These are phyloP conservation scores for Epinephelus coioides DNA, from an alignment of 2,797 vertebrate species.

Conservation along the genomic window DNA sequence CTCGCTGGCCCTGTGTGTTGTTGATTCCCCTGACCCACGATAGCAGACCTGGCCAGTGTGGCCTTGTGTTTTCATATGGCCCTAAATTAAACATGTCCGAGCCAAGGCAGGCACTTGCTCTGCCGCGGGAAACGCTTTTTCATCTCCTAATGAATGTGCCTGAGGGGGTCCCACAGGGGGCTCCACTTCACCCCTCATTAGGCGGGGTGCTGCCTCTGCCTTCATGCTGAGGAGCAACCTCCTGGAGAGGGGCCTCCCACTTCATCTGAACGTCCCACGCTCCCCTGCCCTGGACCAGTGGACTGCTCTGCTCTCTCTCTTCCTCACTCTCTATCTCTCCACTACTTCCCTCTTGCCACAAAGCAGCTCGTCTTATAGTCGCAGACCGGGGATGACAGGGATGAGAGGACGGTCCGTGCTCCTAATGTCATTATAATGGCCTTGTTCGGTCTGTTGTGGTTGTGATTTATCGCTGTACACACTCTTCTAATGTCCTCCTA, in stretches of 20 bases:
- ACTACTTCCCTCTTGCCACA: slow-evolving; percentile 20
- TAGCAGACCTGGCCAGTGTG: slow-evolving; percentile 68
- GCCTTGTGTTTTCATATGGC: slow-evolving; percentile 73
- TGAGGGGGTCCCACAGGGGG: slow-evolving; percentile 85
- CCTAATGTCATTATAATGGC: slow-evolving; percentile 83
- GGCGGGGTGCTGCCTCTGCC: slow-evolving; percentile 79
- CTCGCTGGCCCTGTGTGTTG: slow-evolving; percentile 39
- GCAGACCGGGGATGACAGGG: slow-evolving; percentile 63
- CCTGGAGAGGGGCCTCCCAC: slow-evolving; percentile 79
- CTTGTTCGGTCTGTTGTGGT: slow-evolving; percentile 66
- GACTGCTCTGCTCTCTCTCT: slow-evolving; percentile 44
- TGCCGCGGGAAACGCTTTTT: slow-evolving; percentile 86
- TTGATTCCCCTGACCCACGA: slow-evolving; percentile 55
- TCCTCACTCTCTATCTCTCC: slow-evolving; percentile 19
- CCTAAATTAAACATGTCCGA: slow-evolving; percentile 87
- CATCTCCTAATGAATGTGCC: slow-evolving; percentile 91
- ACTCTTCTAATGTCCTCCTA: slow-evolving; percentile 63
- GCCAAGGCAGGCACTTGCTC: slow-evolving; percentile 76
- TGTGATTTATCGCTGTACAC: slow-evolving; percentile 74
- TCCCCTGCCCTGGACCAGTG: slow-evolving; percentile 72
- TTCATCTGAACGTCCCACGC: slow-evolving; percentile 78
- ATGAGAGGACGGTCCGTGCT: slow-evolving; percentile 61
- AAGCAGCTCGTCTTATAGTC: slow-evolving; percentile 52
- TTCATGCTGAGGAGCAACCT: slow-evolving; percentile 84
- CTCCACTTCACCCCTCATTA: slow-evolving; percentile 89